Evolutionary conservation across 1,140 invertebrate genomes (phyloP), one percentile per base, ranked within the genome.

Genomic region (Papilio xuthus): DNA sequence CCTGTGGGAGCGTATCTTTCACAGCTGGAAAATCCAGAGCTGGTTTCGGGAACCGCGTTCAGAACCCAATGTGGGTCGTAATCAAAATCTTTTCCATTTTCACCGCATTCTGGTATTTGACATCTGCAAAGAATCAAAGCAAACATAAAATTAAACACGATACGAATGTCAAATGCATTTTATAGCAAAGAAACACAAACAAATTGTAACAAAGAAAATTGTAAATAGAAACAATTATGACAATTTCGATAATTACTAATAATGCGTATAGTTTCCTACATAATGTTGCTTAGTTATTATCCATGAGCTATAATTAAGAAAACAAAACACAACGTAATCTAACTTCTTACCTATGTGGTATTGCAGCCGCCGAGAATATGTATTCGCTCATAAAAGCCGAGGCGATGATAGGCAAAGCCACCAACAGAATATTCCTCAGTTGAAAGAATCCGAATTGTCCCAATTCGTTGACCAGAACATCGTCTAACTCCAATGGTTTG

Each of bases 81-180:
- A 15, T 92, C 84, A 4, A 89, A 79, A 4, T 81, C 80, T 20
- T 77, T 82, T 44, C 72, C 69, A 12, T 69, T 18, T 79, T 94
- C 96, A 81, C 96, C 96, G 83, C 96, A 96, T 88, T 95, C 95
- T 44, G 95, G 93, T 79, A 96, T 94, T n/a, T 93, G 86, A 85
- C 96, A 96, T 89, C 96, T 96, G 81, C 70, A 88, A 89, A 76
- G 32, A 13, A 32, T 15, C 8, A n/a, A 60, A 26, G 12, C n/a
- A 50, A 50, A 18, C 13, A 13, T 47, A 13, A 47, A 15, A 47
- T 13, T 10, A 47, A 10, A 47, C 15, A 47, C 10, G 12, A 10
- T 13, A 13, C 7, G 8, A 6, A 8, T 47, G 12, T 13, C 7
- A 47, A 15, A 47, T 15, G 10, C 44, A 47, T 47, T 47, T 47